Evolutionary conservation across 1,140 invertebrate genomes (phyloP), one percentile per base, ranked within the genome.

Genomic region (Drosophila pachea): DNA sequence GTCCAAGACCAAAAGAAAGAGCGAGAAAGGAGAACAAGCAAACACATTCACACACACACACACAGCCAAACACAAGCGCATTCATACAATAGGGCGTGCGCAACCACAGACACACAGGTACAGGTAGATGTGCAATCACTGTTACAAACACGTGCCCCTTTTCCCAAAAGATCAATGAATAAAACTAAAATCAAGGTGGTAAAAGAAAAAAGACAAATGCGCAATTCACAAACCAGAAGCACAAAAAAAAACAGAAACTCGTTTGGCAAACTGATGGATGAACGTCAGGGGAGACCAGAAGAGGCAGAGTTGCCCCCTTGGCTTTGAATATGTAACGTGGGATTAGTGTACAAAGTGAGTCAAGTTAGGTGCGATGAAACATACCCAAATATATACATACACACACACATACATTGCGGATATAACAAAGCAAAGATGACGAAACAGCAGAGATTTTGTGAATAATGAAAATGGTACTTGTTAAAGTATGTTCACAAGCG

Each of bases 321-420:
- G 38, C 40, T 59, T 45, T 50, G 61, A 65, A 55, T 53, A 64
- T 69, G 67, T 69, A 61, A 69, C 67, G 47, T 56, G 47, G 45
- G 52, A 50, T 56, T 56, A 36, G 38, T 59, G 22, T 43, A 22
- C 7, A 53, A 8, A 9, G 16, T 69, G 61, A 65, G 47, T 69
- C 67, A 69, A 65, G 38, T 11, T 65, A 61, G 47, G 35, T 63
- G 50, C 60, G 43, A 32, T 55, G 22, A 22, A 22, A 22, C 22
- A 22, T 22, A 22, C 22, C 22, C 22, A 22, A 22, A 22, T 22
- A 22, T 3, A 22, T 3, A 22, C 22, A 22, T 3, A 22, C 22
- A 22, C 22, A 22, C 22, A 22, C 22, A 22, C 22, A 22, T 3
- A 22, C 22, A 22, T 3, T 22, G 22, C 22, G 22, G 22, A 22